Evolutionary conservation across 1,140 invertebrate species (phyloP), one percentile per base, ranked within the genome.

Genomic region (Zaprionus vittiger): DNA sequence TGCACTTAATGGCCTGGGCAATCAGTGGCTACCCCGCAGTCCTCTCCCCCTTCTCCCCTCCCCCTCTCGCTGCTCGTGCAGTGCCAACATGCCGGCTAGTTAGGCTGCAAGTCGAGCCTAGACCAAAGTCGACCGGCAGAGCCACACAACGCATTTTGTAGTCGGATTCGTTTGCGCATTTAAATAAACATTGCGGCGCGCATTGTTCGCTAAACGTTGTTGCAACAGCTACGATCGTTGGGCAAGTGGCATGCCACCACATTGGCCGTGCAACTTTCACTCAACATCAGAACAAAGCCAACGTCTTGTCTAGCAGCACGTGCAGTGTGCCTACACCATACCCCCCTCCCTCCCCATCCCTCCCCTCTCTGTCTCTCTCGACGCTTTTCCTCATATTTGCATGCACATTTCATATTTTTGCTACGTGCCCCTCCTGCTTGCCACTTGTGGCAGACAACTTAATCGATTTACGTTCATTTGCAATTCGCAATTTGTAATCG

Each of bases 381-480:
- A 52, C 37, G 22, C 15, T 54, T 37, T 57, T 17, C 55, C 28
- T 81, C 83, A 80, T 83, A 89, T 86, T 86, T 89, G 85, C 85
- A 89, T 89, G 81, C 83, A 65, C 79, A 89, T 89, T 84, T 89
- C 85, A 90, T 89, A 90, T 84, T 90, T 85, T 55, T 28, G 17
- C 52, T 56, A 41, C 38, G 38, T 57, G 57, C 68, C 37, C 11
- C 44, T 7, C 7, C 47, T 17, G 20, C 41, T 6, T 26, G 72
- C 72, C 24, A 54, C 64, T 20, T 56, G 59, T 20, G 38, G 38
- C 62, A 74, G 63, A 89, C 86, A 90, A 90, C 85, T 90, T 85
- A 85, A 90, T 90, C 85, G 85, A 90, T 91, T 90, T 77, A 80
- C 81, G 86, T 91, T 90, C 85, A 89, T 89, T 90, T 89, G 63